Base-by-base conservation (phyloP, 2,888 invertebrate species). In the Crocallis elinguaria region DNA sequence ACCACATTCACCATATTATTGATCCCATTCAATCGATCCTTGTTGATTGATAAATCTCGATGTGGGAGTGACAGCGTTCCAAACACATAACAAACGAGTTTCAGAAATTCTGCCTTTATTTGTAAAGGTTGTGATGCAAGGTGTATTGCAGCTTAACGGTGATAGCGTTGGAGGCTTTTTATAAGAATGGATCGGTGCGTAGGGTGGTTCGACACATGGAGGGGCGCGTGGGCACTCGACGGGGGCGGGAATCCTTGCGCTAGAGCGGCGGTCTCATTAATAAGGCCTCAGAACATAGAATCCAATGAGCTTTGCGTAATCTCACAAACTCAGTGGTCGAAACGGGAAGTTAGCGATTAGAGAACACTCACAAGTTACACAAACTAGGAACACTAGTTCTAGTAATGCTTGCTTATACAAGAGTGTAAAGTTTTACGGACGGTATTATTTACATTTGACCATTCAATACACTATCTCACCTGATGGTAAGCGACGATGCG, bases 11-110 rank as follows among this genome's bases (percentile, higher is more conserved):
- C 75, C 76, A 82, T 78, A 82, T 83, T 83, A 87, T 86, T 87
- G 86, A 86, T 86, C 84, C 78, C 78, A 81, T 86, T 85, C 81
- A 79, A 84, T 79, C 83, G 86, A 88, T 90, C 87, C 88, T 88
- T 83, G 78, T 76, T 84, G 82, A 87, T 86, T 84, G 86, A 88
- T 86, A 84, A 81, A 79, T 75, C 71, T 71, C 62, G 66, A 71
- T 67, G 88, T 86, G 82, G 88, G 88, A 79, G 87, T 81, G 79
- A 77, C 79, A 75, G 67, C 69, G 70, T 68, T 67, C 71, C 74
- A 73, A 69, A 71, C 60, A 52, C 63, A 69, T 61, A 62, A 69
- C 71, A 69, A 60, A 60, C 62, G 27, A 49, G 60, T 60, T 38
- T 49, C 43, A 41, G 56, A 51, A 48, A 57, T 61, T 60, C 46